Evolutionary conservation across 2,113 vertebrate species (phyloP).

Genomic region (Cephalopterus ornatus): DNA sequence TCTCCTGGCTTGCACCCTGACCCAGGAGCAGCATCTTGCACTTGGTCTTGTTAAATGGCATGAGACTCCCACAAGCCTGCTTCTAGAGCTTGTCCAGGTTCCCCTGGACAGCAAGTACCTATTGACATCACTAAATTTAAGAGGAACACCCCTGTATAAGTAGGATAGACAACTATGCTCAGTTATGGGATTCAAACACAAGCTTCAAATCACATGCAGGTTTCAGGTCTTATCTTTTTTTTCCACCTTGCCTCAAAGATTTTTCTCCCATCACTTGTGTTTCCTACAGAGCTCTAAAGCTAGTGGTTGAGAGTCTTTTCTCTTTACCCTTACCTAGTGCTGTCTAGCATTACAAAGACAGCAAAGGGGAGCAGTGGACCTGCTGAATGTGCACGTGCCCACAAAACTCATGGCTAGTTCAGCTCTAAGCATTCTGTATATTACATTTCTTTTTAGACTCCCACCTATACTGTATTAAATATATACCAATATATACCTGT

Average conservation of each 20-base stretch:
- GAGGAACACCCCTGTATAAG: background rate
- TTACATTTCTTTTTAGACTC: background rate
- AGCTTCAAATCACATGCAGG: background rate
- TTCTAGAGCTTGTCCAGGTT: background rate
- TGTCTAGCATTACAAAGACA: background rate
- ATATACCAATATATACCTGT: background rate
- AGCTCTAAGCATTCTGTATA: background rate
- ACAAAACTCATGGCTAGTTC: background rate
- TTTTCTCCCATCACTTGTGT: background rate
- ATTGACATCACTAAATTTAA: background rate
- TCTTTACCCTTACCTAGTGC: background rate
- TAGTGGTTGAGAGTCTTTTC: background rate
- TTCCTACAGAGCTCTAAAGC: background rate
- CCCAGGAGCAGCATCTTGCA: background rate
- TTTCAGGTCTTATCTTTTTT: background rate
- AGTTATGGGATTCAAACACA: background rate
- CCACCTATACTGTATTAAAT: background rate
- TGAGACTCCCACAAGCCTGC: background rate
- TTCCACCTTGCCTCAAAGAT: background rate
- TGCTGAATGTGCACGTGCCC: fast-evolving
- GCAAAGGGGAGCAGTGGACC: background rate
- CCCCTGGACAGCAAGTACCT: background rate
- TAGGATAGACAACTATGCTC: background rate
- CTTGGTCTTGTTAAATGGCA: background rate
- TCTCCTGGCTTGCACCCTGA: background rate